Conservation (phyloP, 92 coral and sea anemone genomes). For the Parazoanthus atlanticus region DNA sequence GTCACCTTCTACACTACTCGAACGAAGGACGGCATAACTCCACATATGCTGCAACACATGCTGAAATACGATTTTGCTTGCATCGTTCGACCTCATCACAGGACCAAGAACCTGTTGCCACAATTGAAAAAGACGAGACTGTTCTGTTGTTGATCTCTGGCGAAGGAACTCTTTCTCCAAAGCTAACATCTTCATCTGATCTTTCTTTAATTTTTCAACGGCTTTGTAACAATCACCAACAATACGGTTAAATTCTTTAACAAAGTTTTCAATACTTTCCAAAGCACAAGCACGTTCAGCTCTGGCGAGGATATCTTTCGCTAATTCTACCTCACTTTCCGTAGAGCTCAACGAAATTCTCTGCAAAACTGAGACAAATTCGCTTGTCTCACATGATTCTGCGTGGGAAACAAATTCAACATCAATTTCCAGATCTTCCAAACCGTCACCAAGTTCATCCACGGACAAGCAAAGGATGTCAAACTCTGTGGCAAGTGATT, state of each 20-base stretch:
- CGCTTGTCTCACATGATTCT: too few species aligned
- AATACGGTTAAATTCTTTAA: not conserved
- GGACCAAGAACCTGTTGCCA: conserved; percentile 7
- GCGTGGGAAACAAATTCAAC: too few species aligned
- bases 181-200: conserved; percentile 14
- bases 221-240: not conserved
- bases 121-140: too few species aligned
- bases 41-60: conserved; percentile 32
- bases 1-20: not conserved
- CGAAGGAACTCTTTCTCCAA: not conserved
- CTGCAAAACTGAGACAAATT: too few species aligned
- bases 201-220: not conserved
- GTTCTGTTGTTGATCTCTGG: too few species aligned
- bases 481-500: too few species aligned
- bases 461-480: too few species aligned
- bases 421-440: too few species aligned
- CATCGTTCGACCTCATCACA: not conserved
- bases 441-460: too few species aligned
- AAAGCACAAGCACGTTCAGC: too few species aligned
- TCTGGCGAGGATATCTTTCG: not conserved
- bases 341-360: too few species aligned
- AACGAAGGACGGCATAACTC: conserved; percentile 19
- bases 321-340: not conserved
- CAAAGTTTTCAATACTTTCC: not conserved
- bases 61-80: conserved; percentile 6